Evolutionary conservation across 2,888 invertebrate species (phyloP), one percentile per base, ranked within the genome.

Genomic region (Hipparchia semele): DNA sequence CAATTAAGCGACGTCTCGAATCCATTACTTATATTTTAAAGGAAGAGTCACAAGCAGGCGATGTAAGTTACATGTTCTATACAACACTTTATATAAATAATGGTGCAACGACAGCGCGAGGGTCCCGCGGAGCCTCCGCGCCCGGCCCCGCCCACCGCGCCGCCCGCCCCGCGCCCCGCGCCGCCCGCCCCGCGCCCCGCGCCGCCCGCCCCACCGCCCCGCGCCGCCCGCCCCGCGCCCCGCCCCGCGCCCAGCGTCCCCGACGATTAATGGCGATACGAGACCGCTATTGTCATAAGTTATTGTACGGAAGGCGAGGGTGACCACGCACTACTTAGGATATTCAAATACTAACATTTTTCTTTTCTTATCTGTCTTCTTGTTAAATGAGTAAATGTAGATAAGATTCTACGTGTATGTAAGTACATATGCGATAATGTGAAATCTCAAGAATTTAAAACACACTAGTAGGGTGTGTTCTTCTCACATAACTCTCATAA

Each of bases 251-350:
- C 68, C 59, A 65, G 65, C 58, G 75, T 68, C 73, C 71, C 71
- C 71, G 33, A 68, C 75, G 75, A 73, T 71, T 75, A 73, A 75
- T 73, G 73, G 73, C 51, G 72, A 72, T 72, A 75, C 65, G 70
- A 53, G 33, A 53, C 65, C 68, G 64, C 71, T 72, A 72, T 74
- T 74, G 72, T 74, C 74, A 53, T 72, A 70, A 73, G 73, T 75
- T 71, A 75, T 68, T 68, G 65, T 73, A 64, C 13, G 56, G 13
- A 60, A 45, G 70, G 58, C 60, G 69, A 69, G 60, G 61, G 69
- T 46, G 69, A 61, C 76, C 68, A 67, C 68, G 68, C 71, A 60
- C 56, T 59, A 46, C 61, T 45, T 64, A 49, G 13, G 64, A 49
- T 64, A 64, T 64, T 49, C 49, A 39, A 60, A 60, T 60, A 66